Base-by-base conservation (phyloP, 1,140 invertebrate species). In the Colletes latitarsis region DNA sequence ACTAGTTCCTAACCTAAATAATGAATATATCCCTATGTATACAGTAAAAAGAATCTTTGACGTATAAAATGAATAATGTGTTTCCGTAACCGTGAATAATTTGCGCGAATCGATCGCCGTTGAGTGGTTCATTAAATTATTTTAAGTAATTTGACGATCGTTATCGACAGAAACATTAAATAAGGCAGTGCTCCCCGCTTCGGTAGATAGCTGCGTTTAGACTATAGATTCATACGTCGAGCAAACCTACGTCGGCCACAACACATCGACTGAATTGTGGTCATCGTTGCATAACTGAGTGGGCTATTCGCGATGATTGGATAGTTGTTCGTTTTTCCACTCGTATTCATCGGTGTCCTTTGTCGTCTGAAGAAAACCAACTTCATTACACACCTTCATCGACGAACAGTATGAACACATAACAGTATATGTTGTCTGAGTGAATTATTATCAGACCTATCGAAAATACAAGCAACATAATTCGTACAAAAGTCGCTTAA, bases 211-310 rank as follows among this genome's bases (percentile, higher is more conserved):
- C 73, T 74, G 71, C 79, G 82, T 86, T 85, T 90, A 82, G 85
- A 90, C 85, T 88, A 82, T 89, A 82, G 83, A 90, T 90, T 84
- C 75, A 60, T 39, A 3, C 57, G 52, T 39, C 41, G 66, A 64
- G 19, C 21, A 30, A 21, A 52, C 69, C 69, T 55, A 52, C 68
- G 62, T 77, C 46, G 69, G 53, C 49, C 30, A 41, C 83, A 78
- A 86, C 82, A 85, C 82, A 67, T 76, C 73, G n/a, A 43, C 39
- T 76, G 81, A 81, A 86, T 84, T 83, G 81, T 79, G 79, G 89
- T 84, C 89, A 92, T 92, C 90, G 86, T 90, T 90, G 91, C 91
- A 92, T 92, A 91, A 82, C 87, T 90, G 86, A 92, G 90, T 90
- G 85, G 30, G 84, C 89, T 84, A 87, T 89, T 91, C 89, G 88